Conservation (phyloP, 2,113 vertebrate genomes). For the Dicerorhinus sumatrensis region DNA sequence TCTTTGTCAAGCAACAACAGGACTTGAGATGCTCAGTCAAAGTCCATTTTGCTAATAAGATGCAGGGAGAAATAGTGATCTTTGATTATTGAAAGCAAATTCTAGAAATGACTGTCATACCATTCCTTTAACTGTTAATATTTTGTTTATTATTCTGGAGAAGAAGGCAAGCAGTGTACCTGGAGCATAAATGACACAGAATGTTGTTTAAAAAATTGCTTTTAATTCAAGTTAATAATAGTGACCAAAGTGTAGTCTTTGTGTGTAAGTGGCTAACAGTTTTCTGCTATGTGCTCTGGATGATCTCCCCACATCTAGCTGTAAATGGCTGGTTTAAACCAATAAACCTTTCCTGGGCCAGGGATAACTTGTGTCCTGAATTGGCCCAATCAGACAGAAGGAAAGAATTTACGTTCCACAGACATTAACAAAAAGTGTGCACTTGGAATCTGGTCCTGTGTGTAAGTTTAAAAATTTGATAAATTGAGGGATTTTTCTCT, state of each 20-base stretch:
- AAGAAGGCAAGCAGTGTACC: neutral
- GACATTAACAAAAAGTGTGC: neutral
- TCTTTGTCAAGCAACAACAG: neutral
- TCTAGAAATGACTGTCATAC: neutral
- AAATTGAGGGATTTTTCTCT: neutral
- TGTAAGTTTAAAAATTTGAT: neutral
- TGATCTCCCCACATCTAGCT: neutral
- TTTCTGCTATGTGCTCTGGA: neutral
- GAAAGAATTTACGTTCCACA: neutral
- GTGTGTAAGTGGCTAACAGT: neutral
- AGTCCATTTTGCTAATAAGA: neutral
- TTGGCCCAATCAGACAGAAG: neutral
- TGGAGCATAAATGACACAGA: neutral
- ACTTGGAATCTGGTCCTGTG: too few relatives aligned
- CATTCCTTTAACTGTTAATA: neutral
- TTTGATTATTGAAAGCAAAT: conserved; percentile 31
- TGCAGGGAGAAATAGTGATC: neutral
- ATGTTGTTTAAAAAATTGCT: neutral
- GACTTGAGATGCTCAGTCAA: neutral
- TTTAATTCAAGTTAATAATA: neutral
- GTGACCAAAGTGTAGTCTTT: neutral
- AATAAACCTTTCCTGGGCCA: neutral
- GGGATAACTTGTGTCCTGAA: neutral
- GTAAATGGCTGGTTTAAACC: neutral
- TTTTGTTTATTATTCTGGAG: neutral